Evolutionary conservation across 2,888 invertebrate genomes (phyloP).

Genomic region (Meta bourneti): DNA sequence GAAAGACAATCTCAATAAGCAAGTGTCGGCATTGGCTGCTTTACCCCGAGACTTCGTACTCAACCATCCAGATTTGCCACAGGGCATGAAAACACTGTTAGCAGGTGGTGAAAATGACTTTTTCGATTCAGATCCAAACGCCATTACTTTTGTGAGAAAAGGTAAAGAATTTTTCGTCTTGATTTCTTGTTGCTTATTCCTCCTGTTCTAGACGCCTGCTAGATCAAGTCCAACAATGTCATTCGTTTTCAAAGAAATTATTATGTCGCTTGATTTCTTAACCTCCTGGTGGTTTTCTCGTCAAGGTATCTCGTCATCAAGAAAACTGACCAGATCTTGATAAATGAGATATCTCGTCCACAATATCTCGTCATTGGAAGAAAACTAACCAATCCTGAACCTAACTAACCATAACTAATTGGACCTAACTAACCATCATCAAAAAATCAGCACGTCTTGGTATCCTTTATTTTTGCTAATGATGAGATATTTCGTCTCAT

Average conservation of each 20-base stretch:
- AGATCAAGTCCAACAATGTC: background rate
- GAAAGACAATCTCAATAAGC: constrained; percentile 63
- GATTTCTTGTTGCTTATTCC: background rate
- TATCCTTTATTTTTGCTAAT: too few relatives aligned
- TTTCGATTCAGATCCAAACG: constrained; percentile 50
- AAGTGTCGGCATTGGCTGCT: constrained; percentile 52
- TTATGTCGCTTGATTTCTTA: background rate
- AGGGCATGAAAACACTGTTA: constrained; percentile 48
- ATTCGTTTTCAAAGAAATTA: background rate
- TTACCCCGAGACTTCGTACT: constrained; percentile 52
- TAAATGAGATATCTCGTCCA: too few relatives aligned
- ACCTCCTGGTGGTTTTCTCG: too few relatives aligned
- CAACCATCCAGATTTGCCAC: constrained; percentile 69
- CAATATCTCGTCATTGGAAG: too few relatives aligned
- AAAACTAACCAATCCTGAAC: too few relatives aligned
- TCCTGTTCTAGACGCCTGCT: background rate
- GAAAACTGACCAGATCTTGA: too few relatives aligned
- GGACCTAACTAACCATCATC: too few relatives aligned
- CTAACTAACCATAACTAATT: too few relatives aligned
- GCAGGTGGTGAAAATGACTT: constrained; percentile 1
- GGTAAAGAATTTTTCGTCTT: constrained; percentile 20
- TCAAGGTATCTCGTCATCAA: too few relatives aligned
- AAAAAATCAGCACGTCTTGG: too few relatives aligned
- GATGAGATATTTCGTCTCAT: too few relatives aligned
- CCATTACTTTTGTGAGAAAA: constrained; percentile 61